Evolutionary conservation across 2,113 vertebrate genomes (phyloP), one percentile per base, ranked within the genome.

Genomic region (Entelurus aequoreus): DNA sequence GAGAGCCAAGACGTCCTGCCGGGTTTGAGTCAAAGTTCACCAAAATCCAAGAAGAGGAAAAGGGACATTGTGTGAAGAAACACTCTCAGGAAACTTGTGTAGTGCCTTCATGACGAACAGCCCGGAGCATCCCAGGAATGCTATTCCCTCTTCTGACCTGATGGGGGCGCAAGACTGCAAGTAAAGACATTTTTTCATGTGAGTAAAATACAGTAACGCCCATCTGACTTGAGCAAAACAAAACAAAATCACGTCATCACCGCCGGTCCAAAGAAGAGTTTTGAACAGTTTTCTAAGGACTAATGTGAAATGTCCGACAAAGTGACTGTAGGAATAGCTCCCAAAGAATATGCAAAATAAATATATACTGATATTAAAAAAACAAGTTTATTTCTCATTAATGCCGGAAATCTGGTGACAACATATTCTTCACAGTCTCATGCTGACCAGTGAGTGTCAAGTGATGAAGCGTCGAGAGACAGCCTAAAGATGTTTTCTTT

Each of bases 31-130:
- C 74, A 76, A 13, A 56, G 66, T 54, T 52, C 72, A 3, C 80
- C 80, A 8, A 88, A 86, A 67, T 64, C 86, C 1, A 94, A 94
- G 81, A 97, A 86, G 87, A 92, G 81, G 78, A 93, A 84, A 76
- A 79, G 47, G 28, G 65, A 81, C 11, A 15, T 48, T 35, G 16
- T 78, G 21, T 61, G 8, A 61, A 61, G 21, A 11, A 47, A 44
- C 49, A 51, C 19, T 0, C 0, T 60, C 21, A 38, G 58, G 6
- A 56, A 60, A 12, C 63, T 12, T 13, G 15, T 28, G 15, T 50
- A 0, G 54, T 74, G 60, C 72, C 72, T 74, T 76, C 55, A 49
- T 1, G n/a, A 19, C 44, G 38, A 1, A n/a, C 8, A 15, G 40
- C 58, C 42, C 19, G 15, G 28, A 28, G 4, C 28, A 28, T 28